Percentiles rank a stretch among this genome's conserved stretches.
Evolutionary conservation across 2,888 invertebrate genomes (phyloP).

Genomic region (Oligia fasciuncula): DNA sequence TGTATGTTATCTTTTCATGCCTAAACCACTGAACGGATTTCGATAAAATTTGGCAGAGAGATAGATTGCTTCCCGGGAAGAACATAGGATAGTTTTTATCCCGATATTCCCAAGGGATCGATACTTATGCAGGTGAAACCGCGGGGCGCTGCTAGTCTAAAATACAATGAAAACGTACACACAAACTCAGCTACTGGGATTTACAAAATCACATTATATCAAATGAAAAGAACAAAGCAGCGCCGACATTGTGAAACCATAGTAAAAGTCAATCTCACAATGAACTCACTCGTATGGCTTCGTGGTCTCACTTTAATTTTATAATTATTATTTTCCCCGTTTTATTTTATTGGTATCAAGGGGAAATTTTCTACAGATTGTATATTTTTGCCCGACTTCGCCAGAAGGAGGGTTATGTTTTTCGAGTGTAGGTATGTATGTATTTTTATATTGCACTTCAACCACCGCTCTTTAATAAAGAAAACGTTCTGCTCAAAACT

Average conservation of each 20-base stretch:
- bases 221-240: slow-evolving; percentile 67
- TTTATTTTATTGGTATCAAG: slow-evolving; percentile 17
- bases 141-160: no score
- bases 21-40: no score
- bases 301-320: slow-evolving; percentile 58
- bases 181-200: slow-evolving; percentile 17
- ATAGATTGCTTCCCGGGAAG: no score
- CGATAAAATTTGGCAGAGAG: no score
- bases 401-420: no score
- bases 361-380: neutral
- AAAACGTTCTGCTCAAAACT: neutral
- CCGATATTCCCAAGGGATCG: no score
- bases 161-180: slow-evolving; percentile 21
- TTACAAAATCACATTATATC: slow-evolving; percentile 65
- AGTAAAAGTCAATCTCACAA: slow-evolving; percentile 76
- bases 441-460: neutral
- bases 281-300: slow-evolving; percentile 75
- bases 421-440: neutral
- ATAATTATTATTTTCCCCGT: slow-evolving; percentile 40
- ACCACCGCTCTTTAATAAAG: neutral
- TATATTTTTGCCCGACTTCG: no score
- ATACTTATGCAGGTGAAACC: no score
- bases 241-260: slow-evolving; percentile 77
- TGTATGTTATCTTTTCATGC: no score
- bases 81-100: no score